Percentiles rank a stretch among this genome's conserved stretches.
Conservation (phyloP, 2,888 invertebrate genomes). For the Pocota personata region DNA sequence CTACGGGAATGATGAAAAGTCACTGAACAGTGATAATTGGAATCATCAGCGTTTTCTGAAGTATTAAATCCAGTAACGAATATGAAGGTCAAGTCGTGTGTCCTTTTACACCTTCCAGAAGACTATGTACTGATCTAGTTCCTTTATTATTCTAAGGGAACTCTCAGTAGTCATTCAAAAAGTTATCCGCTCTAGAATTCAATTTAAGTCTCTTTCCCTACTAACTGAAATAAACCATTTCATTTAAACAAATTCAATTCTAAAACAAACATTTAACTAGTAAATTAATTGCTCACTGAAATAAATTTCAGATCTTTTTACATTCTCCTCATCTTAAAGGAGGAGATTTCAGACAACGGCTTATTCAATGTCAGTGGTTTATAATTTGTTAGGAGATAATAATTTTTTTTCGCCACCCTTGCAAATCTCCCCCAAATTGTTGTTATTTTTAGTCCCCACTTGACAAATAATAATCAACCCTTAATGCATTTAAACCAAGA, state of each 20-base stretch:
- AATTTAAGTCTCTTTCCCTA: background rate
- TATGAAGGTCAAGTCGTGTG: too few relatives aligned
- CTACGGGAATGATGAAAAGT: too few relatives aligned
- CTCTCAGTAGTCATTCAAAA: too few relatives aligned
- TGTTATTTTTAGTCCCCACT: background rate
- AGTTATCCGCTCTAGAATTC: background rate
- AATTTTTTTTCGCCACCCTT: background rate
- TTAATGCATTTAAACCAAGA: background rate
- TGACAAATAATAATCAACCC: constrained; percentile 4
- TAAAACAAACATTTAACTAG: background rate
- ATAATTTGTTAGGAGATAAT: background rate
- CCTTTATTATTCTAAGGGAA: too few relatives aligned
- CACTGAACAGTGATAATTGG: too few relatives aligned
- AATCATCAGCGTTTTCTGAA: too few relatives aligned
- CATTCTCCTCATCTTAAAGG: background rate
- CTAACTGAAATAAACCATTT: background rate
- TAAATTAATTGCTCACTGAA: background rate
- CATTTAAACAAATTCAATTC: background rate
- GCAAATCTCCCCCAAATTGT: constrained; percentile 14
- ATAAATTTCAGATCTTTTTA: background rate
- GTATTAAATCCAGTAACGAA: too few relatives aligned
- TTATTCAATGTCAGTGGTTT: constrained; percentile 22
- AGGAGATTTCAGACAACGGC: background rate
- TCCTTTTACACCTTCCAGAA: too few relatives aligned
- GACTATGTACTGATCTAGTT: too few relatives aligned